Percentiles rank a stretch among this genome's conserved stretches.
phyloP scores from a whole-genome alignment of 92 coral and sea anemone genomes.

The Zoanthus gigantus region DNA sequence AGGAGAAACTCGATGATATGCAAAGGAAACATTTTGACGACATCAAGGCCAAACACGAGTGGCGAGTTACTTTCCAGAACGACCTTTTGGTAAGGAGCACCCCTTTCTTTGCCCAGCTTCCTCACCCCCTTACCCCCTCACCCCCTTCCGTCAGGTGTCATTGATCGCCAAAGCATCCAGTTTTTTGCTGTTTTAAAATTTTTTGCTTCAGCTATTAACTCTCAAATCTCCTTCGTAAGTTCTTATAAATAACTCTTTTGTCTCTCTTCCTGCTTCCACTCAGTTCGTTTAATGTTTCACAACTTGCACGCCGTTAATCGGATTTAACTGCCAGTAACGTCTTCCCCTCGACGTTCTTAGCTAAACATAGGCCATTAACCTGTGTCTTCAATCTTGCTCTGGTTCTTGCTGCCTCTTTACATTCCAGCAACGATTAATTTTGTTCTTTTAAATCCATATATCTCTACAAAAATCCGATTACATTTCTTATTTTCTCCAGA shows the following conservation, averaged over 20 bases:
- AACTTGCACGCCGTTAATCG: no score
- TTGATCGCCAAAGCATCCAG: background rate
- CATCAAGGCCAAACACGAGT: slow-evolving; percentile 60
- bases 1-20: slow-evolving; percentile 74
- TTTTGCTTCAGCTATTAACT: no score
- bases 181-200: background rate
- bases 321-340: no score
- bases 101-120: background rate
- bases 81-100: slow-evolving; percentile 63
- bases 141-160: background rate
- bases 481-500: slow-evolving; percentile 40
- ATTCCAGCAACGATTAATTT: no score
- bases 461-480: background rate
- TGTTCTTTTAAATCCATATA: background rate
- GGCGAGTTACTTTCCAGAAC: slow-evolving; percentile 48
- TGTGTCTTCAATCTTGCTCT: no score
- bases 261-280: no score
- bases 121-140: background rate
- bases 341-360: no score
- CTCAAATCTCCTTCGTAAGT: no score
- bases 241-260: no score
- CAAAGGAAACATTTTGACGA: slow-evolving; percentile 72
- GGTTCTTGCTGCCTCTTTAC: no score
- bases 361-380: no score
- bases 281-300: no score